Evolutionary conservation across 2,797 vertebrate genomes (phyloP).

Genomic region (Octomys mimax): DNA sequence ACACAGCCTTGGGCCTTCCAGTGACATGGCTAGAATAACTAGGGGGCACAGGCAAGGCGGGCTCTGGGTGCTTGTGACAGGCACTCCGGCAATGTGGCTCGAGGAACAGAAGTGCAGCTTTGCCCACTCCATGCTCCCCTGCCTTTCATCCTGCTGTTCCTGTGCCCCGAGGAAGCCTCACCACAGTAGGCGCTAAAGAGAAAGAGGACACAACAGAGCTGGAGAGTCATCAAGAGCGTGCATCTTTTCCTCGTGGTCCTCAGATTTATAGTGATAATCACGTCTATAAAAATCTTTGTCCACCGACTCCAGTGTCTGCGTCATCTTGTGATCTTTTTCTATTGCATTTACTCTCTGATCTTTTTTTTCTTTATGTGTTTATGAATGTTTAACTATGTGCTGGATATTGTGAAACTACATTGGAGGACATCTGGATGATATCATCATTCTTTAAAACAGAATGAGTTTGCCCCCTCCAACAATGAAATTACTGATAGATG

Average conservation of each 20-base stretch:
- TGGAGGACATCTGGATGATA: not conserved
- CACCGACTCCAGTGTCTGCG: not conserved
- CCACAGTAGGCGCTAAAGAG: not conserved
- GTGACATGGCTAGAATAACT: not conserved
- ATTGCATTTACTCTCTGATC: too few species aligned
- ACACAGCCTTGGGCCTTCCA: not conserved
- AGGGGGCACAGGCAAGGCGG: not conserved
- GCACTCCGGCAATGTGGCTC: not conserved
- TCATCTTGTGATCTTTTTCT: not conserved
- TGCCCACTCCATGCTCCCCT: not conserved
- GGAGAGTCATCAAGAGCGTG: not conserved
- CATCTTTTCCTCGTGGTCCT: not conserved
- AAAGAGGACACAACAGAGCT: not conserved
- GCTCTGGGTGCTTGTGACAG: not conserved
- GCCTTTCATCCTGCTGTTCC: not conserved
- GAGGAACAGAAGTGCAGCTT: not conserved
- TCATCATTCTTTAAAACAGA: not conserved
- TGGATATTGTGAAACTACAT: not conserved
- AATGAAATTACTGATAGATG: slow-evolving; percentile 12
- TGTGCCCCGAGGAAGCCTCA: not conserved
- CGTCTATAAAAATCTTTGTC: not conserved
- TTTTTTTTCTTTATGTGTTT: slow-evolving; percentile 22
- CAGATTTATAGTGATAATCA: not conserved
- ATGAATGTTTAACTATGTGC: not conserved
- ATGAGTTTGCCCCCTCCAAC: not conserved